Evolutionary conservation across 2,113 vertebrate species (phyloP).

Genomic region (Ceyx melanurus): DNA sequence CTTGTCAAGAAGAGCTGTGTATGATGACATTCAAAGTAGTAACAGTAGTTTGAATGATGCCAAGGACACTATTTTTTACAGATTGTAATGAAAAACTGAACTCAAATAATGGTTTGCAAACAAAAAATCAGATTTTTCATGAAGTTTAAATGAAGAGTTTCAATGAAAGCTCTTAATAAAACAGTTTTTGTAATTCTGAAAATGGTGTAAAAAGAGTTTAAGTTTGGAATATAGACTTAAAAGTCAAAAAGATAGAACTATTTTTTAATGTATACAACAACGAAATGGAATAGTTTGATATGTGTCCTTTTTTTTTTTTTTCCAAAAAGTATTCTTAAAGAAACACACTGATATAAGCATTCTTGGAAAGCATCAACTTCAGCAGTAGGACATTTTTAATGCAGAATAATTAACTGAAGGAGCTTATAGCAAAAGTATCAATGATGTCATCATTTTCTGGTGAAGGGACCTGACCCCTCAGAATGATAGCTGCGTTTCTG

Average conservation of each 20-base stretch:
- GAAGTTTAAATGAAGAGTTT: background rate
- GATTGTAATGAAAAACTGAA: background rate
- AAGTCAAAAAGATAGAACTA: background rate
- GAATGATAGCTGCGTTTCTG: background rate
- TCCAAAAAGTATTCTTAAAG: background rate
- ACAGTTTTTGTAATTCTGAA: background rate
- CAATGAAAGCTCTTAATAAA: background rate
- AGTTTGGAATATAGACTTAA: background rate
- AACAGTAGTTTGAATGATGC: background rate
- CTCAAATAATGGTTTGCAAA: background rate
- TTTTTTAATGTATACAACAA: background rate
- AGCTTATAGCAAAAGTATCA: accelerated
- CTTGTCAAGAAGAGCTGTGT: background rate
- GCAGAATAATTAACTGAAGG: background rate
- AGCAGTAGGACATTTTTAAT: background rate
- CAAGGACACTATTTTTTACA: background rate
- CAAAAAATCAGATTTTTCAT: background rate
- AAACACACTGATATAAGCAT: background rate
- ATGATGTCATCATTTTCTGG: background rate
- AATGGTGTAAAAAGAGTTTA: background rate
- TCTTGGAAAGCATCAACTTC: background rate
- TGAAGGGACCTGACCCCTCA: background rate
- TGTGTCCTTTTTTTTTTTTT: background rate
- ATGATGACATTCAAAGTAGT: background rate
- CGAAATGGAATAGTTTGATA: background rate